Percentiles rank a stretch among this genome's conserved stretches.
These are phyloP conservation scores for Pardosa pseudoannulata DNA, from an alignment of 2,888 invertebrate species.

Conservation along the genomic window DNA sequence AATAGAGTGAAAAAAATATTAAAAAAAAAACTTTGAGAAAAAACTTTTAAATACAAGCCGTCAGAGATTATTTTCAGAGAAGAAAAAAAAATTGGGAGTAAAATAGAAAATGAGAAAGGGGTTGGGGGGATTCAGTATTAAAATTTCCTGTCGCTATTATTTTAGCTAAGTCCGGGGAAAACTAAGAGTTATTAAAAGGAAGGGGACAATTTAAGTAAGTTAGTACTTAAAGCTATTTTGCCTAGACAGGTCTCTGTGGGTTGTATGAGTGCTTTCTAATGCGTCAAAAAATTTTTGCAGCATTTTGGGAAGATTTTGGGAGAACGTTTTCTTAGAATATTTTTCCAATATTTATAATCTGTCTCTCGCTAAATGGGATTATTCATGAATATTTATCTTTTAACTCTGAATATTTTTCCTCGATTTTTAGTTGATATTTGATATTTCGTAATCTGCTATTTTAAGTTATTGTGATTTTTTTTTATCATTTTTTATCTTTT, in stretches of 20 bases:
- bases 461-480: too few relatives aligned
- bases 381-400: too few relatives aligned
- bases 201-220: conserved; percentile 63
- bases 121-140: conserved; percentile 61
- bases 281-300: neutral
- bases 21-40: conserved; percentile 17
- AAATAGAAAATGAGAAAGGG: conserved; percentile 19
- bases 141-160: conserved; percentile 70
- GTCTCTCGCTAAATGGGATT: too few relatives aligned
- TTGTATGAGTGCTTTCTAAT: neutral
- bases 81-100: conserved; percentile 31
- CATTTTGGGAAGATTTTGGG: neutral
- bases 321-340: neutral
- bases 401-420: too few relatives aligned
- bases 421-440: too few relatives aligned
- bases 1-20: conserved; percentile 5
- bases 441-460: too few relatives aligned
- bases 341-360: too few relatives aligned
- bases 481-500: too few relatives aligned
- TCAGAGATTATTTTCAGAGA: conserved; percentile 31
- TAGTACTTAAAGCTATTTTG: conserved; percentile 19
- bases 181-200: conserved; percentile 66
- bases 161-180: conserved; percentile 63
- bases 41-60: conserved; percentile 51
- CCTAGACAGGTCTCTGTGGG: neutral